A percentile compares a stretch with the other conserved stretches of the same genome.
phyloP scores from a whole-genome alignment of 2,797 vertebrate genomes.

The Fundulus diaphanus region DNA sequence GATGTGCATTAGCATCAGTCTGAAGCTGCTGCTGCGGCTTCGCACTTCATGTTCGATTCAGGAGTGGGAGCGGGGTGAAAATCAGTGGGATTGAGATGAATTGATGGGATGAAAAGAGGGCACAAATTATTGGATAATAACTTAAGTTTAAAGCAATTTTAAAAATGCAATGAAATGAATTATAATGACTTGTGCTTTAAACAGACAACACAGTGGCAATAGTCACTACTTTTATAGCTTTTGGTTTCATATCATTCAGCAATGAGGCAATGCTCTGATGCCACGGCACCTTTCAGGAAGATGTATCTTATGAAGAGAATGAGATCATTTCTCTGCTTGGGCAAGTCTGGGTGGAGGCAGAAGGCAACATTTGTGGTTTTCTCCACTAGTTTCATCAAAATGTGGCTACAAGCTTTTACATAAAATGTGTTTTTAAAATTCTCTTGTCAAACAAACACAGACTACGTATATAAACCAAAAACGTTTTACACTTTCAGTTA shows the following conservation, averaged over 20 bases:
- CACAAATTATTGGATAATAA: conserved; percentile 64
- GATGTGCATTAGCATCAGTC: conserved; percentile 84
- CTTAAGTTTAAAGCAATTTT: conserved; percentile 54
- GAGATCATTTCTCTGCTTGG: conserved; percentile 28
- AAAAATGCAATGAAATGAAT: conserved; percentile 26
- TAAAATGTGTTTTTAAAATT: conserved; percentile 51
- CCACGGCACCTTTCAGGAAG: conserved; percentile 8
- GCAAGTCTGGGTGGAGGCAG: conserved; percentile 52
- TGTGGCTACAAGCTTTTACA: conserved; percentile 47
- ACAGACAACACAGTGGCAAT: conserved; percentile 15
- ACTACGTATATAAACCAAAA: conserved; percentile 65
- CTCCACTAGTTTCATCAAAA: conserved; percentile 28
- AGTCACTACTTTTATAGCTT: conserved; percentile 12
- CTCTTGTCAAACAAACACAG: conserved; percentile 45
- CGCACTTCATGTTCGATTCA: conserved; percentile 79
- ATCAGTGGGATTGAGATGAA: conserved; percentile 59
- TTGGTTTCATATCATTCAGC: conserved; percentile 11
- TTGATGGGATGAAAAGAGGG: conserved; percentile 78
- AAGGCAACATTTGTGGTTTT: conserved; percentile 50
- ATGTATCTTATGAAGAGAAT: conserved; percentile 26
- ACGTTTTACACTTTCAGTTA: conserved; percentile 51
- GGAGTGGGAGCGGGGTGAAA: conserved; percentile 74
- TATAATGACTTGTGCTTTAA: conserved; percentile 42
- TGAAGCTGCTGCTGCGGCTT: conserved; percentile 80
- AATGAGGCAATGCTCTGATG: conserved; percentile 8